Conservation (phyloP, 2,888 invertebrate species). For the Lobophora halterata region DNA sequence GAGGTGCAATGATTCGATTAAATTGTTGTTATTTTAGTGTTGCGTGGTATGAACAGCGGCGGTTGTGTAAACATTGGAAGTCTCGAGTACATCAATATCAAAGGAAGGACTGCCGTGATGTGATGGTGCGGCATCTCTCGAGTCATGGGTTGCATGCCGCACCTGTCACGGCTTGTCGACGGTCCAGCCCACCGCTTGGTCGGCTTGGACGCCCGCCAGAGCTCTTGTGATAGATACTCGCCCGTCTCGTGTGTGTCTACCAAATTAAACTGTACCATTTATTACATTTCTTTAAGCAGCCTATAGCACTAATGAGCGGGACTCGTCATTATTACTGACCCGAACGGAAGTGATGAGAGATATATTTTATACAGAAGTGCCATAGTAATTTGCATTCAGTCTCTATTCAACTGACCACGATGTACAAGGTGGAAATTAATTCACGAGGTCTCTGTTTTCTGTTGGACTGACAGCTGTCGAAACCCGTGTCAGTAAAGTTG, state of each 20-base stretch:
- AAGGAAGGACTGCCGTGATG: constrained; percentile 50
- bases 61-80: constrained; percentile 40
- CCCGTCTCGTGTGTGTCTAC: constrained; percentile 75
- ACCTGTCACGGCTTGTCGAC: constrained; percentile 74
- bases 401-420: constrained; percentile 41
- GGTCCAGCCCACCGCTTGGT: constrained; percentile 75
- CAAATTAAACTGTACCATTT: constrained; percentile 79
- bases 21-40: constrained; percentile 32
- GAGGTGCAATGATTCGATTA: constrained; percentile 30
- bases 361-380: constrained; percentile 17
- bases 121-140: constrained; percentile 52
- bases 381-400: constrained; percentile 7
- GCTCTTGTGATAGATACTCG: constrained; percentile 70
- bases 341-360: constrained; percentile 26
- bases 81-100: constrained; percentile 50
- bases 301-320: constrained; percentile 62
- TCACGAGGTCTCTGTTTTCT: constrained; percentile 39
- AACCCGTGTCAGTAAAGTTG: constrained; percentile 75
- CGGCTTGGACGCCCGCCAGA: constrained; percentile 72
- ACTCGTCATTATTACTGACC: constrained; percentile 43
- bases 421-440: constrained; percentile 37
- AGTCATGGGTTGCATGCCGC: constrained; percentile 77
- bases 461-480: constrained; percentile 63
- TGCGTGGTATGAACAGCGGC: constrained; percentile 31
- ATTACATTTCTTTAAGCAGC: constrained; percentile 72